A percentile compares a stretch with the other conserved stretches of the same genome.
These are phyloP conservation scores for Adelphocoris suturalis DNA, from an alignment of 2,888 invertebrate genomes.

Conservation along the genomic window DNA sequence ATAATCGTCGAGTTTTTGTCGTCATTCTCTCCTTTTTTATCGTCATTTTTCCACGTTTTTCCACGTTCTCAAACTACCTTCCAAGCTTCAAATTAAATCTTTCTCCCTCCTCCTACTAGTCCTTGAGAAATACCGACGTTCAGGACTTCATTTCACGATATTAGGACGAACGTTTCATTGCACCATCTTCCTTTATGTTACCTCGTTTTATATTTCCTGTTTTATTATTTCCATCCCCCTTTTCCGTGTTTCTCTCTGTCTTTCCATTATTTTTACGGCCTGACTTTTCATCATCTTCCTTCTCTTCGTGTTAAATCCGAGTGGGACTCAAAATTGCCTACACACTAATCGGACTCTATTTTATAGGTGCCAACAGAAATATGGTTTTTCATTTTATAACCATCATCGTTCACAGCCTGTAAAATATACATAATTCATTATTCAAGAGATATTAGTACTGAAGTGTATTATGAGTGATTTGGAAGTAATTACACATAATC, in stretches of 20 bases:
- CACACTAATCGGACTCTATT: background rate
- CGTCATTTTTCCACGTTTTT: background rate
- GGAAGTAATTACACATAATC: too few species aligned
- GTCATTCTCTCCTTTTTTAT: background rate
- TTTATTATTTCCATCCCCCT: slow-evolving; percentile 11
- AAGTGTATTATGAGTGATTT: too few species aligned
- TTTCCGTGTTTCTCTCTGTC: slow-evolving; percentile 40
- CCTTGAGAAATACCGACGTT: slow-evolving; percentile 24
- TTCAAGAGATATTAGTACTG: too few species aligned
- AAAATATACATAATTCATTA: too few species aligned
- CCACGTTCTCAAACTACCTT: slow-evolving; percentile 4
- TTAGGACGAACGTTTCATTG: slow-evolving; percentile 36
- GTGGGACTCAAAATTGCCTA: background rate
- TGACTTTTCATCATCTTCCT: slow-evolving; percentile 20
- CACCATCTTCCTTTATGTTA: slow-evolving; percentile 38
- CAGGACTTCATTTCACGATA: slow-evolving; percentile 28
- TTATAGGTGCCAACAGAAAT: background rate
- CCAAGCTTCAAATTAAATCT: slow-evolving; percentile 30
- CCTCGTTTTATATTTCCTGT: slow-evolving; percentile 14
- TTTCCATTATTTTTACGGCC: slow-evolving; percentile 15
- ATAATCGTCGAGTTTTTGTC: background rate
- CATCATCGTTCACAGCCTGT: too few species aligned
- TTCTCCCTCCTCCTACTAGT: background rate
- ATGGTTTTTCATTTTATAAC: too few species aligned
- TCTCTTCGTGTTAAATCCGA: background rate